Evolutionary conservation across 1,140 invertebrate genomes (phyloP).

Genomic region (Aphis craccivora): DNA sequence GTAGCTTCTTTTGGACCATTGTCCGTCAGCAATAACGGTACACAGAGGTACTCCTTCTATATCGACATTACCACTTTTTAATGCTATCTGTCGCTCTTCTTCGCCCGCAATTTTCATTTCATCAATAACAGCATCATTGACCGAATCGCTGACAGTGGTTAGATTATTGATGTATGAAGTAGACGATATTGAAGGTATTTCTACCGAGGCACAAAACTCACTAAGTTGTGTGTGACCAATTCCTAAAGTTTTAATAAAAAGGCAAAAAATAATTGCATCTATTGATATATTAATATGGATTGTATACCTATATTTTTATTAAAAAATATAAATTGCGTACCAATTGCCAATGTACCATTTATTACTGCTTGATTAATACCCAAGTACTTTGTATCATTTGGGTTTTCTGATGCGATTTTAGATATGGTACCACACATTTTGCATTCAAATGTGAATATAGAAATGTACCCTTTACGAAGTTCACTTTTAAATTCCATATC

Average conservation of each 20-base stretch:
- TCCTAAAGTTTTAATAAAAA: background rate
- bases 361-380: background rate
- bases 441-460: background rate
- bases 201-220: background rate
- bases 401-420: background rate
- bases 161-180: background rate
- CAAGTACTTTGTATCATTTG: background rate
- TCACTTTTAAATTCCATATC: background rate
- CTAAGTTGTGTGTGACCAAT: conserved; percentile 17
- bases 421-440: conserved; percentile 28
- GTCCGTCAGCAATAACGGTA: conserved; percentile 62
- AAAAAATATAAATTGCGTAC: conserved; percentile 8
- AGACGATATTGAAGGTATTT: conserved; percentile 5
- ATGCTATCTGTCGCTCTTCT: conserved; percentile 60
- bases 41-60: conserved; percentile 61
- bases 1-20: conserved; percentile 63
- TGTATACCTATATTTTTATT: background rate
- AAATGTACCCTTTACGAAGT: background rate
- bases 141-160: background rate
- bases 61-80: conserved; percentile 53
- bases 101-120: conserved; percentile 59
- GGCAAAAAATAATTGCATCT: background rate
- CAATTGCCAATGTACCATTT: conserved; percentile 35
- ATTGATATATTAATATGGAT: no score
- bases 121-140: background rate